These are phyloP conservation scores for Anticlea derivata DNA, from an alignment of 2,888 invertebrate species.

Conservation along the genomic window DNA sequence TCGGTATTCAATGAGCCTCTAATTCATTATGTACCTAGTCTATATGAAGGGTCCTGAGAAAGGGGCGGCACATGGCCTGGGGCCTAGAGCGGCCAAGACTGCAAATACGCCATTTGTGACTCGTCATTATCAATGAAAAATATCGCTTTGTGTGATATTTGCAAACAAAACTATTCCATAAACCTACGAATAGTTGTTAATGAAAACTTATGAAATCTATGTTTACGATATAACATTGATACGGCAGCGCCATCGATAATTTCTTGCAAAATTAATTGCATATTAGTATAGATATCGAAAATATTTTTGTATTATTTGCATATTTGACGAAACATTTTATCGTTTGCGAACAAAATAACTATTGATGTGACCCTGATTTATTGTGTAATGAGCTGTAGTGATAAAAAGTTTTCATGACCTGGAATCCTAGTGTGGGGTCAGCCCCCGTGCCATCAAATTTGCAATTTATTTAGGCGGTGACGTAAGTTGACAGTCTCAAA, in stretches of 20 bases:
- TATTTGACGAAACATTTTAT: background rate
- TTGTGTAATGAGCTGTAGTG: background rate
- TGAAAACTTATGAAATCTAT: background rate
- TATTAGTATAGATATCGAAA: constrained; percentile 8
- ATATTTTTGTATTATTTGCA: background rate
- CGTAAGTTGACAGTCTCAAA: no score
- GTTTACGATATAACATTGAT: constrained; percentile 3
- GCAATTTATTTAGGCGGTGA: no score
- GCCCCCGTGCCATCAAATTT: no score
- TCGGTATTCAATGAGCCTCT: no score
- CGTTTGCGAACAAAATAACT: background rate
- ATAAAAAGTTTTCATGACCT: background rate
- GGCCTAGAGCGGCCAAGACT: no score
- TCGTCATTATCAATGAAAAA: background rate
- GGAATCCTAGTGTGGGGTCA: no score
- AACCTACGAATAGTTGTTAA: background rate
- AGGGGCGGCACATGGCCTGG: no score
- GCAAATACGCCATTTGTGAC: no score
- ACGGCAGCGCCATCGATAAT: constrained; percentile 8
- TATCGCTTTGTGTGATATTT: background rate
- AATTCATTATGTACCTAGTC: no score
- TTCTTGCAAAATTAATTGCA: constrained; percentile 15
- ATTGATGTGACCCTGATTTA: background rate
- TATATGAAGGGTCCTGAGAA: no score
- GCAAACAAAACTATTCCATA: background rate